A percentile compares a stretch with the other conserved stretches of the same genome.
Conservation (phyloP, 37 sponge, comb jelly and placozoan species). For the Aplysina aerophoba region DNA sequence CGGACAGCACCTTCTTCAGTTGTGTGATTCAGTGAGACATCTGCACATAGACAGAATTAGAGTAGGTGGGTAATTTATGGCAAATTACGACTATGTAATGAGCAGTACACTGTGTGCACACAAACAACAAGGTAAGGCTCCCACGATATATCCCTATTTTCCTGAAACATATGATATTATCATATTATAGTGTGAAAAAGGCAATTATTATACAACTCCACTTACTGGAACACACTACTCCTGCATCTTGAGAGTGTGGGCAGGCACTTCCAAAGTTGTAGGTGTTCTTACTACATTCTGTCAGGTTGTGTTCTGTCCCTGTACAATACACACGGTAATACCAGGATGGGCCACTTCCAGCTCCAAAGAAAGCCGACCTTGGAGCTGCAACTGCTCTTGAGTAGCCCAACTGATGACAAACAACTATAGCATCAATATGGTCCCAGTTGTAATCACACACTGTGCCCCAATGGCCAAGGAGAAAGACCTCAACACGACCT, state of each 20-base stretch:
- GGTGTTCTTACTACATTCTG: conserved; percentile 9
- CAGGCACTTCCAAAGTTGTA: neutral
- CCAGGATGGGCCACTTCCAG: conserved; percentile 25
- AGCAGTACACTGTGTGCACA: too few relatives aligned
- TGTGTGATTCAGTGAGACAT: neutral
- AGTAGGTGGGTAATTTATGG: too few relatives aligned
- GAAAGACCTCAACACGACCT: conserved; percentile 48
- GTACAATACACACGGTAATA: conserved; percentile 22
- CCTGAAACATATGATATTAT: too few relatives aligned
- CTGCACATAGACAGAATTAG: too few relatives aligned
- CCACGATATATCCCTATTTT: too few relatives aligned
- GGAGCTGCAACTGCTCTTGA: neutral
- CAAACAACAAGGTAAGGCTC: too few relatives aligned
- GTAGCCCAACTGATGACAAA: conserved; percentile 31
- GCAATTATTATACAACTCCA: too few relatives aligned
- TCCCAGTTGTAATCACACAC: conserved; percentile 52
- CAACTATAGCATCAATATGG: conserved; percentile 34
- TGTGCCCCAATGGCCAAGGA: conserved; percentile 58
- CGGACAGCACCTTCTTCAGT: conserved; percentile 39
- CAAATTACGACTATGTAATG: too few relatives aligned
- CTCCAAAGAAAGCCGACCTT: conserved; percentile 6
- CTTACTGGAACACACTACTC: conserved; percentile 45
- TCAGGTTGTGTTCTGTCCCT: conserved; percentile 26
- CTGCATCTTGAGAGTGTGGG: conserved; percentile 39
- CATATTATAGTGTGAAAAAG: too few relatives aligned